Evolutionary conservation across 2,113 vertebrate genomes (phyloP), one percentile per base, ranked within the genome.

Genomic region (Nycticebus coucang): DNA sequence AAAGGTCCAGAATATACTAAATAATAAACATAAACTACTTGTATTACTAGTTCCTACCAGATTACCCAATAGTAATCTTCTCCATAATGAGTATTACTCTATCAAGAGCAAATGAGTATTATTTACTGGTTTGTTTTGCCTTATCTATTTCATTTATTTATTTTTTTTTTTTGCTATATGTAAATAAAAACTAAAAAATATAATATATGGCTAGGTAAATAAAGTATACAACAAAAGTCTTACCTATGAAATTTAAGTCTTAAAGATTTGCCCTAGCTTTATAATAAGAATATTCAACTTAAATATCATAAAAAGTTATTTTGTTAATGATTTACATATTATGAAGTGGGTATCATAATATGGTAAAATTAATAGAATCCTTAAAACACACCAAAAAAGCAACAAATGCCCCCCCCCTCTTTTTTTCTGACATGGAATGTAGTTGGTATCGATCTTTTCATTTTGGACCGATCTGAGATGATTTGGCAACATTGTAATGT

Each of bases 111-210:
- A 71, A 53, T 66, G 21, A 0, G 15, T 95, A 80, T 80, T 66
- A 87, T 24, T 69, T 1, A 84, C 28, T 75, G 5, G 8, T 30
- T 88, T 89, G 5, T 66, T 92, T 64, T 55, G 53, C 87, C 7
- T 79, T 92, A 41, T 28, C 84, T 83, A 79, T 77, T 94, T 94
- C 53, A 89, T 10, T 26, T 69, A 37, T 64, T 95, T 79, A 92
- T 88, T 68, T 93, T 60, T 5, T 86, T 83, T 19, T 75, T 28
- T 19, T 87, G 60, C 14, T 35, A 59, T 53, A 71, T 68, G 57
- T 55, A 93, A 90, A 71, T 41, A 85, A 59, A 93, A 93, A 50
- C 12, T 62, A 78, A 95, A 71, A 87, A 79, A 19, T 4, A 74
- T 18, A 71, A 35, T 41, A 45, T 35, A 57, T 53, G 86, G 1